Conservation (phyloP, 2,888 invertebrate genomes). For the Bugula neritina region DNA sequence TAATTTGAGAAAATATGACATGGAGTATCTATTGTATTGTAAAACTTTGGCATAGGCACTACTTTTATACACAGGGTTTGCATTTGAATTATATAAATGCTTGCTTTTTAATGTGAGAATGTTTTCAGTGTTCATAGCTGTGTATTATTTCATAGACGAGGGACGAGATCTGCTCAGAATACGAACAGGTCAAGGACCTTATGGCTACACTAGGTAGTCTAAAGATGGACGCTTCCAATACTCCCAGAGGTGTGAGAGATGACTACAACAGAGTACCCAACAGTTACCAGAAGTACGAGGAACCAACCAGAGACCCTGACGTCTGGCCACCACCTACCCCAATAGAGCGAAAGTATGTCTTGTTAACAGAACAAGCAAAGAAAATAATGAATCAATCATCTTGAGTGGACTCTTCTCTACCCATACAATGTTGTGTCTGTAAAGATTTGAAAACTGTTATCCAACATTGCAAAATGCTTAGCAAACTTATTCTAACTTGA, state of each 20-base stretch:
- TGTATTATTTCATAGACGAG: constrained; percentile 63
- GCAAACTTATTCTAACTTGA: too few relatives aligned
- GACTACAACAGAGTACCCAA: constrained; percentile 31
- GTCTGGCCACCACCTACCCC: constrained; percentile 71
- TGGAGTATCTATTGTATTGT: too few relatives aligned
- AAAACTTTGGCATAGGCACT: too few relatives aligned
- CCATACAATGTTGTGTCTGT: too few relatives aligned
- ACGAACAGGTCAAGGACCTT: constrained; percentile 80
- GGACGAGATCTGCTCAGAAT: constrained; percentile 80
- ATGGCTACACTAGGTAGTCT: constrained; percentile 71
- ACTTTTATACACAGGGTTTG: too few relatives aligned
- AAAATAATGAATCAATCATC: too few relatives aligned
- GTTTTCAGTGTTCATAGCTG: constrained; percentile 24
- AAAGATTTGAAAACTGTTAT: too few relatives aligned
- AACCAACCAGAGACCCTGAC: constrained; percentile 70
- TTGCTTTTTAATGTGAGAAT: not conserved
- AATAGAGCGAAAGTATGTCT: constrained; percentile 44
- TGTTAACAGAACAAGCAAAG: too few relatives aligned
- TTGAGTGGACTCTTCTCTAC: too few relatives aligned
- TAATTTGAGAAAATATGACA: too few relatives aligned
- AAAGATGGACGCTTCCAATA: constrained; percentile 52
- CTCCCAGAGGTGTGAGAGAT: constrained; percentile 8
- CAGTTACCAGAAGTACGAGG: constrained; percentile 49
- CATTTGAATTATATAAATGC: not conserved
- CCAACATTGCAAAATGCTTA: too few relatives aligned